Percentiles rank a stretch among this genome's conserved stretches.
These are phyloP conservation scores for Ictalurus punctatus DNA, from an alignment of 2,113 vertebrate genomes.

Conservation along the genomic window DNA sequence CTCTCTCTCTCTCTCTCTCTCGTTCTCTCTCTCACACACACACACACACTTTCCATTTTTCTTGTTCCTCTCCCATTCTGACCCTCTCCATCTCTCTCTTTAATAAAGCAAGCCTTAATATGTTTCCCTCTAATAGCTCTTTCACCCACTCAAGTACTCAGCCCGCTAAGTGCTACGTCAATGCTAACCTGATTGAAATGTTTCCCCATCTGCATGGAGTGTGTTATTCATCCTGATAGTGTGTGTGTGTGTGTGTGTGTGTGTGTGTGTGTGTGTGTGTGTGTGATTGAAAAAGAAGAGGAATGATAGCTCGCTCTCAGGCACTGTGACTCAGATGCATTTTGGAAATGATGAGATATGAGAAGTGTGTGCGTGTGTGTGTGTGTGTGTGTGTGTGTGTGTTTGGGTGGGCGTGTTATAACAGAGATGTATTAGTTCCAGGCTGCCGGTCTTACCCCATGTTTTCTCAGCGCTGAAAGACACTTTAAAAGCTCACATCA, in stretches of 20 bases:
- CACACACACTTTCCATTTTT: conserved; percentile 22
- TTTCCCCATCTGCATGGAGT: conserved; percentile 55
- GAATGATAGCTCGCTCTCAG: conserved; percentile 63
- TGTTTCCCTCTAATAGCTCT: conserved; percentile 60
- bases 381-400: conserved; percentile 30
- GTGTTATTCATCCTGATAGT: not conserved
- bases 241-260: not conserved
- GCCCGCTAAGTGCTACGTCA: conserved; percentile 64
- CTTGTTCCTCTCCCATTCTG: conserved; percentile 33
- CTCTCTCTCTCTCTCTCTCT: not conserved
- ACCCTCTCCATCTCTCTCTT: conserved; percentile 38
- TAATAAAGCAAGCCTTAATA: conserved; percentile 67
- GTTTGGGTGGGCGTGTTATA: conserved; percentile 23
- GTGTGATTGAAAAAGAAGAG: conserved; percentile 33
- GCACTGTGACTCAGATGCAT: conserved; percentile 51
- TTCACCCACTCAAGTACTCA: conserved; percentile 70
- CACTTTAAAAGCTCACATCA: conserved; percentile 22
- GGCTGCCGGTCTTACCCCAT: conserved; percentile 1
- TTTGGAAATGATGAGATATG: conserved; percentile 52
- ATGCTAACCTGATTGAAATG: conserved; percentile 64
- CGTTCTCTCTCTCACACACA: not conserved
- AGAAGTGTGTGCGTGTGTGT: conserved; percentile 1
- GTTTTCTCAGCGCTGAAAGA: not conserved
- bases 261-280: not conserved
- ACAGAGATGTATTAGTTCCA: conserved; percentile 38